These are phyloP conservation scores for Rhaphigaster nebulosa DNA, from an alignment of 2,888 invertebrate species.

Conservation along the genomic window DNA sequence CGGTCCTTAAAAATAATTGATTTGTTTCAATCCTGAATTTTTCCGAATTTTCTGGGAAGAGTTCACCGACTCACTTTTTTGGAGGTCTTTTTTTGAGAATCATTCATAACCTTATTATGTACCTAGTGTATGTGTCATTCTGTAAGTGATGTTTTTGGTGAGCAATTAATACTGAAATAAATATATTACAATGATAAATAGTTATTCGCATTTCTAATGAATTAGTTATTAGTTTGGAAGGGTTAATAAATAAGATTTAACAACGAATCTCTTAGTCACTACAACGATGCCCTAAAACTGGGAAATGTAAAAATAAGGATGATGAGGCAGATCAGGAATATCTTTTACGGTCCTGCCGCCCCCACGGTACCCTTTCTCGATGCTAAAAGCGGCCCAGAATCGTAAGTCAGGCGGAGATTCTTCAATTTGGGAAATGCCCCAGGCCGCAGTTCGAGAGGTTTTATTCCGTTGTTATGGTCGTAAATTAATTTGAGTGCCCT, in stretches of 20 bases:
- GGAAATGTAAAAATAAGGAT: conserved; percentile 2
- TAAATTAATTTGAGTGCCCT: conserved; percentile 48
- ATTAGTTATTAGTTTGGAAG: no score
- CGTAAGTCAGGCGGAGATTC: conserved; percentile 45
- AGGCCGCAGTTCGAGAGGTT: conserved; percentile 16
- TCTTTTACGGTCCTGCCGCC: conserved; percentile 7
- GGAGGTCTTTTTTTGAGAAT: no score
- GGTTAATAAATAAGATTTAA: neutral
- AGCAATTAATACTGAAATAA: no score
- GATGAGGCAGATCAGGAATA: conserved; percentile 30
- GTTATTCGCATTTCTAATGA: no score
- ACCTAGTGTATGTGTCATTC: no score
- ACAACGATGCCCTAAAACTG: neutral
- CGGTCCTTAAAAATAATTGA: no score
- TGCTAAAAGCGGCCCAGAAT: neutral
- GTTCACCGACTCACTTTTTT: no score
- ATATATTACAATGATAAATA: no score
- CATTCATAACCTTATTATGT: no score
- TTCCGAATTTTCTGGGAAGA: no score
- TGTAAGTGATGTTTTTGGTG: no score
- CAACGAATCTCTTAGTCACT: neutral
- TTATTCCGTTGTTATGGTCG: conserved; percentile 41
- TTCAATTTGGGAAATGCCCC: conserved; percentile 34
- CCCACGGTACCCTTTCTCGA: neutral
- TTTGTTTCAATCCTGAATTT: no score